Base-by-base conservation (phyloP, 2,888 invertebrate species). In the Cartodere bifasciata region DNA sequence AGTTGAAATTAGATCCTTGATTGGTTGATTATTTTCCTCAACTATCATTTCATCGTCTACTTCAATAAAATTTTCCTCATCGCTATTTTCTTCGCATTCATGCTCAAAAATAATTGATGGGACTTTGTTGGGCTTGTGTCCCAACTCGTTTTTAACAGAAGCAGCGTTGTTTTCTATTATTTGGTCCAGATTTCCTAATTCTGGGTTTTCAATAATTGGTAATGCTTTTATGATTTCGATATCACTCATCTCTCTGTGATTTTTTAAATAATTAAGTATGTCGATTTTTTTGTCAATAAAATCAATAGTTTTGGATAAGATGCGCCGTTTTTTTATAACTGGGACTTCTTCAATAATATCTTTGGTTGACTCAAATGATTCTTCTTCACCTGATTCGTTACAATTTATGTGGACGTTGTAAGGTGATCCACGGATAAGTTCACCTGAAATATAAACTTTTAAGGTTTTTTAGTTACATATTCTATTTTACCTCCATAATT, bases 401-500 rank as follows among this genome's bases (percentile, higher is more conserved):
- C 46, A 40, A 9, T 41, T 43, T 3, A 68, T 64, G 32, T 60
- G 65, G 3, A 71, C 58, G 30, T 52, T 52, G 44, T 65, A 75
- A 2, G 75, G 75, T 13, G 73, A 72, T n/a, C 72, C 72, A 16
- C 64, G 63, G 22, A 71, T 59, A 43, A 63, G 60, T 46, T 65
- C 64, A 1, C 70, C n/a, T n/a, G n/a, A n/a, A n/a, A n/a, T n/a
- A n/a, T n/a, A n/a, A n/a, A n/a, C n/a, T n/a, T n/a, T n/a, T n/a
- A n/a, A n/a, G n/a, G n/a, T n/a, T n/a, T n/a, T n/a, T n/a, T n/a
- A n/a, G n/a, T n/a, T n/a, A n/a, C n/a, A n/a, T n/a, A n/a, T n/a
- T n/a, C n/a, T n/a, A n/a, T n/a, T n/a, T n/a, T n/a, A n/a, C n/a
- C n/a, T n/a, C n/a, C n/a, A n/a, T n/a, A n/a, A n/a, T n/a, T n/a